Conservation (phyloP, 2,797 vertebrate genomes). For the Tapirus indicus region DNA sequence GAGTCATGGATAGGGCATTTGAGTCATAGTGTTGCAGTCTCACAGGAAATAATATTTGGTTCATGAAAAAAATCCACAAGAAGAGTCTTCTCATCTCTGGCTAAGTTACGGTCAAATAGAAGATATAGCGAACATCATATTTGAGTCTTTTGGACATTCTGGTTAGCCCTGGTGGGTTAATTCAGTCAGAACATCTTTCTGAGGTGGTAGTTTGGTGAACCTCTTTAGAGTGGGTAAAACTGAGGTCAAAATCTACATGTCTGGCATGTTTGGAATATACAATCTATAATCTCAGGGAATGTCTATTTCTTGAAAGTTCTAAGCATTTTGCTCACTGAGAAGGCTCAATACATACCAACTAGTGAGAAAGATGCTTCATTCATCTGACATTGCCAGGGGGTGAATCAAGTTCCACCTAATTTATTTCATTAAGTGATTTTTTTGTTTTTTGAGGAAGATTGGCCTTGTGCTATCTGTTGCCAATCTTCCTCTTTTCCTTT, state of each 20-base stretch:
- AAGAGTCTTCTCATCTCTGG: background rate
- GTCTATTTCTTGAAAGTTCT: background rate
- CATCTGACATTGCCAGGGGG: background rate
- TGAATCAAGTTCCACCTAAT: background rate
- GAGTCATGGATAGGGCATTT: background rate
- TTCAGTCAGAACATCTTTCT: background rate
- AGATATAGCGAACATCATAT: background rate
- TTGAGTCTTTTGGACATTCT: conserved; percentile 26
- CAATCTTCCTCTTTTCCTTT: no score
- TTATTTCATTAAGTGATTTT: background rate
- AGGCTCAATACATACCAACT: background rate
- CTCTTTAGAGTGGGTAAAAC: background rate
- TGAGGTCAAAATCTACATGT: background rate
- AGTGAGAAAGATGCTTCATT: background rate
- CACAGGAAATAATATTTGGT: conserved; percentile 33
- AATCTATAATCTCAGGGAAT: background rate
- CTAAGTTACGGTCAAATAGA: background rate
- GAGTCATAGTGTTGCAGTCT: background rate
- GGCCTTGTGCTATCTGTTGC: no score
- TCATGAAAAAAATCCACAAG: conserved; percentile 47
- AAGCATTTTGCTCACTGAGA: background rate
- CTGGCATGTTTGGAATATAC: background rate
- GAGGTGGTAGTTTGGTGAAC: background rate
- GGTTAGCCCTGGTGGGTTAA: background rate
- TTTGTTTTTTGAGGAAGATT: no score